Percentiles rank a stretch among this genome's conserved stretches.
Conservation (phyloP, 2,888 invertebrate genomes). For the Zelleria hepariella region DNA sequence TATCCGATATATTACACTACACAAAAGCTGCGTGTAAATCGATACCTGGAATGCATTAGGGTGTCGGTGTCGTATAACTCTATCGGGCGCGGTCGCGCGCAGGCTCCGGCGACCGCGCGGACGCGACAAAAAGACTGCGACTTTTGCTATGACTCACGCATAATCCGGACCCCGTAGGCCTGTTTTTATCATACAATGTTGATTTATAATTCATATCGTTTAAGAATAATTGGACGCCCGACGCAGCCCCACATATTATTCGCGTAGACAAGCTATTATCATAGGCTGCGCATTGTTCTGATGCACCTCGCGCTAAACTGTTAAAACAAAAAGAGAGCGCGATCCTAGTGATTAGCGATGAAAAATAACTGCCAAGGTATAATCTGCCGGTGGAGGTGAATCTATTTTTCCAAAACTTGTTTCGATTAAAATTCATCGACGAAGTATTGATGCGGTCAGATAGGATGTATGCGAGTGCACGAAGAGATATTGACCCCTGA, state of each 20-base stretch:
- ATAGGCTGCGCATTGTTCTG: constrained; percentile 30
- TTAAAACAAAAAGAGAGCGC: constrained; percentile 9
- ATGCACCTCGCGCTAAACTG: constrained; percentile 9
- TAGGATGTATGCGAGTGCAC: constrained; percentile 30
- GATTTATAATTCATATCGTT: constrained; percentile 44
- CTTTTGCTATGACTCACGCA: constrained; percentile 22
- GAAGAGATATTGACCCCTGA: constrained; percentile 62
- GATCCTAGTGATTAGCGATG: constrained; percentile 8
- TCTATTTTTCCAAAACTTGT: constrained; percentile 41
- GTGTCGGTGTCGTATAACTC: constrained; percentile 3
- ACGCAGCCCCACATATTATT: constrained; percentile 30
- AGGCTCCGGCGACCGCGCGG: constrained; percentile 6
- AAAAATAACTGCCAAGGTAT: constrained; percentile 8
- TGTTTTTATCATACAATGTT: constrained; percentile 25
- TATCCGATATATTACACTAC: constrained; percentile 11
- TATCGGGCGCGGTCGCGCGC: not conserved
- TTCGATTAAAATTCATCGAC: constrained; percentile 46
- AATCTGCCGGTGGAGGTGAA: constrained; percentile 21
- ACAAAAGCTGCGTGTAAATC: constrained; percentile 11
- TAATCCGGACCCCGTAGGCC: constrained; percentile 19
- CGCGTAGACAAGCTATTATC: constrained; percentile 36
- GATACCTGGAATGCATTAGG: constrained; percentile 10
- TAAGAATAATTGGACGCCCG: constrained; percentile 44
- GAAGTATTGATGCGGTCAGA: constrained; percentile 34
- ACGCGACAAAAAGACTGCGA: constrained; percentile 22